These are phyloP conservation scores for Prinia subflava DNA, from an alignment of 2,113 vertebrate species.

Conservation along the genomic window DNA sequence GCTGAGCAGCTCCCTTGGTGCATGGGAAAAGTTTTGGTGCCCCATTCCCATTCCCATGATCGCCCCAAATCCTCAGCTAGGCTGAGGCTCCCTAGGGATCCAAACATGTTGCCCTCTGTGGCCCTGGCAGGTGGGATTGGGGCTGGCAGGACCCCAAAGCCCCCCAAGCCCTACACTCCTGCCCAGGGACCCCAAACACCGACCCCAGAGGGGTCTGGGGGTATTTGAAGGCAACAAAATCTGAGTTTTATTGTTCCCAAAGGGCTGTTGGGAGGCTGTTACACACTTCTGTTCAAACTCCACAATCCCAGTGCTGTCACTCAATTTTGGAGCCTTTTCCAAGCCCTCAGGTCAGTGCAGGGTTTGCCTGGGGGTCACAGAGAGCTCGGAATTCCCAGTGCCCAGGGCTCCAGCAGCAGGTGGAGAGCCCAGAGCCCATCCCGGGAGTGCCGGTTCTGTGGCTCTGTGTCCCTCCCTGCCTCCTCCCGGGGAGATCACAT, in stretches of 20 bases:
- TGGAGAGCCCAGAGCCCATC: rapidly evolving
- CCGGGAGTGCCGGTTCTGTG: rapidly evolving
- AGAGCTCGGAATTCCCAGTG: too few relatives aligned
- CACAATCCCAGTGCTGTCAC: too few relatives aligned
- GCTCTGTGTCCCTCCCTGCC: neutral
- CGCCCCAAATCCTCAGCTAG: neutral
- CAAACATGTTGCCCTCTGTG: rapidly evolving
- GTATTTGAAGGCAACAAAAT: rapidly evolving
- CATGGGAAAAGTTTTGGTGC: neutral
- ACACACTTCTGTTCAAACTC: too few relatives aligned
- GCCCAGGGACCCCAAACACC: neutral
- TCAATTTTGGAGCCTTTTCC: too few relatives aligned
- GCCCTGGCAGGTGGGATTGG: neutral
- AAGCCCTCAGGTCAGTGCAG: too few relatives aligned
- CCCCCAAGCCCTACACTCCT: rapidly evolving
- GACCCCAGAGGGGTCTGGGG: rapidly evolving
- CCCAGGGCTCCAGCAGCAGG: too few relatives aligned
- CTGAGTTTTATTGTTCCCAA: neutral
- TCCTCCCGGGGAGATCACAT: neutral
- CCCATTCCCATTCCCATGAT: rapidly evolving
- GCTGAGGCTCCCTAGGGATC: neutral
- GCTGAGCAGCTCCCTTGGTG: neutral
- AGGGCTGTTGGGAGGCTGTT: rapidly evolving
- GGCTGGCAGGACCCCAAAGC: neutral
- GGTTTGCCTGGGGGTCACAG: too few relatives aligned